A percentile compares a stretch with the other conserved stretches of the same genome.
These are phyloP conservation scores for Typhlichthys eigenmanni DNA, from an alignment of 2,797 vertebrate genomes.

Conservation along the genomic window DNA sequence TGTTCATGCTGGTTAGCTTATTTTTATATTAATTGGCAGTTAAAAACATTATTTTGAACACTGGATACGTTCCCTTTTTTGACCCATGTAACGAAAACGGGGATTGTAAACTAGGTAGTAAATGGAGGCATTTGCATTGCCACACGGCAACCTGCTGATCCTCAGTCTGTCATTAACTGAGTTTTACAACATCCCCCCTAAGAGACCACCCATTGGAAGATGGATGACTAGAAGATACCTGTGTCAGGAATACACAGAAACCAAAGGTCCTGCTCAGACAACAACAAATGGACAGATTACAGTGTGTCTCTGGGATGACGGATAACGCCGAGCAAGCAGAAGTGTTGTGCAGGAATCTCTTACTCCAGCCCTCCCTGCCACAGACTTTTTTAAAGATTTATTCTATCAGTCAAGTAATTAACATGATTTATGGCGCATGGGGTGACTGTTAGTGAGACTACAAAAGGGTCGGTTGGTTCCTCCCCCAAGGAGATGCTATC, in stretches of 20 bases:
- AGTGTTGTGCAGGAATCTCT: conserved; percentile 71
- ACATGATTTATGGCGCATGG: conserved; percentile 81
- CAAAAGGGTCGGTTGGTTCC: conserved; percentile 76
- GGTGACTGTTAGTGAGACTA: conserved; percentile 82
- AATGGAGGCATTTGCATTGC: conserved; percentile 40
- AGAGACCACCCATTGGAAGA: conserved; percentile 76
- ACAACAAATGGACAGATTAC: conserved; percentile 81
- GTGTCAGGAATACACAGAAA: conserved; percentile 65
- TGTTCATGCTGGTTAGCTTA: background rate
- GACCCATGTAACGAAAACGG: background rate
- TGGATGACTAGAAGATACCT: conserved; percentile 67
- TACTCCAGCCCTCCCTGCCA: conserved; percentile 59
- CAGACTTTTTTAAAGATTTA: conserved; percentile 79
- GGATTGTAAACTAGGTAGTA: background rate
- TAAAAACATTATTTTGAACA: background rate
- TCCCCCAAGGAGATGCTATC: conserved; percentile 83
- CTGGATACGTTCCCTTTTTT: background rate
- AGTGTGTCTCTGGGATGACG: conserved; percentile 77
- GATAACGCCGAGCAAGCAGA: conserved; percentile 75
- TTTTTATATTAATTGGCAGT: no score
- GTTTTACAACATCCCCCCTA: conserved; percentile 46
- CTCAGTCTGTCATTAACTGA: conserved; percentile 54
- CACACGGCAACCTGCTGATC: conserved; percentile 55
- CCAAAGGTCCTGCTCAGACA: conserved; percentile 59
- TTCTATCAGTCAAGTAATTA: conserved; percentile 86